A percentile compares a stretch with the other conserved stretches of the same genome.
Conservation (phyloP, 1,140 invertebrate species). For the Nephila pilipes region DNA sequence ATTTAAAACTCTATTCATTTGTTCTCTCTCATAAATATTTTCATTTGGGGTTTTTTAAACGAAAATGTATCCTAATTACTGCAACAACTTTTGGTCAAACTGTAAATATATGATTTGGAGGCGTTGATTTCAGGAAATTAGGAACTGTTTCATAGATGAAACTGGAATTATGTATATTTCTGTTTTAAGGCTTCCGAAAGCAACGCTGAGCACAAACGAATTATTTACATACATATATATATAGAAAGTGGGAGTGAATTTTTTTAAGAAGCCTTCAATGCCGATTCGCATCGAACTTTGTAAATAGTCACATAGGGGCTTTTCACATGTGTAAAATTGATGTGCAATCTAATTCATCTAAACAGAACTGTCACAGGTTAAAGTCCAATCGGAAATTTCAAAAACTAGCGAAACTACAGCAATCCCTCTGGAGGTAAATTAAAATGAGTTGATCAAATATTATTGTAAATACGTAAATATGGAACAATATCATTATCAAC, state of each 20-base stretch:
- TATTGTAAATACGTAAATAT: too few relatives aligned
- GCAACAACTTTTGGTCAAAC: background rate
- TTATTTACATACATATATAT: slow-evolving; percentile 43
- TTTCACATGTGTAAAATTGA: slow-evolving; percentile 31
- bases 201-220: slow-evolving; percentile 47
- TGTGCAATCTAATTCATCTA: slow-evolving; percentile 44
- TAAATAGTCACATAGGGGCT: slow-evolving; percentile 43
- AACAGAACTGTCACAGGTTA: background rate
- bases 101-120: background rate
- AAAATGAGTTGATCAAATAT: too few relatives aligned
- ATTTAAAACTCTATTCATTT: too few relatives aligned
- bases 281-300: slow-evolving; percentile 39
- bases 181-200: slow-evolving; percentile 3
- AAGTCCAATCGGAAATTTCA: slow-evolving; percentile 8
- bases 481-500: too few relatives aligned
- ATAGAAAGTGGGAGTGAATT: slow-evolving; percentile 5
- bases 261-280: slow-evolving; percentile 32
- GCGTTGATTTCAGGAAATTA: background rate
- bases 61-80: background rate
- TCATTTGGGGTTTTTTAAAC: too few relatives aligned
- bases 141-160: background rate
- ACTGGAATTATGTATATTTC: slow-evolving; percentile 14
- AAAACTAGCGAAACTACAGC: too few relatives aligned
- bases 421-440: too few relatives aligned
- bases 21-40: too few relatives aligned